These are phyloP conservation scores for Natator depressus DNA, from an alignment of 2,113 vertebrate genomes.

Conservation along the genomic window DNA sequence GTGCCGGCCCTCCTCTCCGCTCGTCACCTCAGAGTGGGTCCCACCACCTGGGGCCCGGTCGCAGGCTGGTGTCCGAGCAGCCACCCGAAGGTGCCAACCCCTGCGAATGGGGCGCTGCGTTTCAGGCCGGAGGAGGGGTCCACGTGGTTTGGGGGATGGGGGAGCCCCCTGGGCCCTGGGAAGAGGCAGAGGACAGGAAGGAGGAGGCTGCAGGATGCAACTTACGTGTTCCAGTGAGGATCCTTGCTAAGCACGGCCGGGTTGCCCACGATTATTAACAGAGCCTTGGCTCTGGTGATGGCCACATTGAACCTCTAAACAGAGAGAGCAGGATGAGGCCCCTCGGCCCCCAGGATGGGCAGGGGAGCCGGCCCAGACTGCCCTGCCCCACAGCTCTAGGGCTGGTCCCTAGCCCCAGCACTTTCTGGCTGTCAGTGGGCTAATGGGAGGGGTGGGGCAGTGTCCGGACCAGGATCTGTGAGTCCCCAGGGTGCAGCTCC, in stretches of 20 bases:
- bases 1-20: too few relatives aligned
- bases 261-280: slow-evolving; percentile 94
- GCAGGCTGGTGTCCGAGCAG: too few relatives aligned
- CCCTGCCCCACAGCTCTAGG: not conserved
- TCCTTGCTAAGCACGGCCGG: slow-evolving; percentile 84
- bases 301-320: slow-evolving; percentile 94
- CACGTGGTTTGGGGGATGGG: too few relatives aligned
- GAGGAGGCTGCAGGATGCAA: not conserved
- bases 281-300: slow-evolving; percentile 91
- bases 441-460: too few relatives aligned
- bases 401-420: not conserved
- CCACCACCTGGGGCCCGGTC: too few relatives aligned
- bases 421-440: too few relatives aligned
- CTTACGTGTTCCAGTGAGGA: slow-evolving; percentile 84
- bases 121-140: too few relatives aligned
- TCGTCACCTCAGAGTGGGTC: too few relatives aligned
- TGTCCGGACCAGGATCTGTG: too few relatives aligned
- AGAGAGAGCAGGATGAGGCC: not conserved
- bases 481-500: too few relatives aligned
- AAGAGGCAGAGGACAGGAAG: not conserved
- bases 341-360: not conserved
- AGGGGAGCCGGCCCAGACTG: not conserved
- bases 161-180: not conserved
- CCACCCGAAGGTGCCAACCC: too few relatives aligned
- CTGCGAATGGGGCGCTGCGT: too few relatives aligned